Base-by-base conservation (phyloP, 2,888 invertebrate species). In the Elysia crispata region DNA sequence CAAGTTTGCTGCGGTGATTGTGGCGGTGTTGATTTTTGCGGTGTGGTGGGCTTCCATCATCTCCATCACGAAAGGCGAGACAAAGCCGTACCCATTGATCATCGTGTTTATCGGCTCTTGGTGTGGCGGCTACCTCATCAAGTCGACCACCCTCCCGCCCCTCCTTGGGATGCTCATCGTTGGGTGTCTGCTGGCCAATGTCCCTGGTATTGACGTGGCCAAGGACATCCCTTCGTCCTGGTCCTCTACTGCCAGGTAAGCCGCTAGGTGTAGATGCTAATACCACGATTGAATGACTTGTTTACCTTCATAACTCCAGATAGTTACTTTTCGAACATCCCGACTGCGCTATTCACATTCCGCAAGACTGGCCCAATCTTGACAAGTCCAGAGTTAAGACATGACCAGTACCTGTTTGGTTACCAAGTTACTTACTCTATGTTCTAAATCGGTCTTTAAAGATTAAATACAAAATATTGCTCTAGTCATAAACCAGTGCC, bases 81-180 rank as follows among this genome's bases (percentile, higher is more conserved):
- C 89, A 0, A 77, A 89, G 8, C 90, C 90, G 1, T 91, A 90
- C 84, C 88, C 89, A 0, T 81, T 91, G 72, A 81, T 88, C 20
- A 85, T 89, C 23, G 79, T 91, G 66, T 88, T 90, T 76, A 85
- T 88, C 23, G 83, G 80, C n/a, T 86, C 90, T 76, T 86, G 89
- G 76, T 75, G 87, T 50, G 89, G 89, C 28, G 91, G 91, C 23
- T 88, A 87, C 80, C 62, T 88, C 25, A 85, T 89, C 30, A 83
- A 85, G 28, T 84, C 87, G 28, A 79, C 90, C 20, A 85, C 81
- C 33, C 86, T 91, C 54, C 91, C 91, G n/a, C 89, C 91, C 1
- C 77, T 90, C 20, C 80, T 89, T 54, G 89, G 91, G 33, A 91
- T 91, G 91, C 85, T 92, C 49, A 82, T 91, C 18, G 87, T 88